Evolutionary conservation across 1,140 invertebrate species (phyloP).

Genomic region (Euwallacea similis): DNA sequence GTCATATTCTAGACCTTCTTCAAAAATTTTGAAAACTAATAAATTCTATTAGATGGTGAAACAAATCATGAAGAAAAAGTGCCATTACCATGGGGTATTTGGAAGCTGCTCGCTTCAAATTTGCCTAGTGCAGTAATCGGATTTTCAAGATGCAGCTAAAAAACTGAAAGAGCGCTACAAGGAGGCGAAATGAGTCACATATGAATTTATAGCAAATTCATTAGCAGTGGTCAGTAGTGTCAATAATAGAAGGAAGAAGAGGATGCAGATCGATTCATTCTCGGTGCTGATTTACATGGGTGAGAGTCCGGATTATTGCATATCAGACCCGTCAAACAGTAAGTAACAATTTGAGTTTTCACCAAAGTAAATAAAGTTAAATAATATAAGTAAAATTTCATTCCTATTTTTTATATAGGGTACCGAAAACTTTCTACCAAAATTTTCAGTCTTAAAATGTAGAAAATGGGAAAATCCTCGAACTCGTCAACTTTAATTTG

Average conservation of each 20-base stretch:
- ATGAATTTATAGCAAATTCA: conserved; percentile 20
- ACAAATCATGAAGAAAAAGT: conserved; percentile 61
- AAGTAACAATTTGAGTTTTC: conserved; percentile 21
- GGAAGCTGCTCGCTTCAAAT: conserved; percentile 58
- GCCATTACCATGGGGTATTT: conserved; percentile 66
- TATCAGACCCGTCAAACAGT: conserved; percentile 56
- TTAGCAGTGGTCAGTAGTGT: conserved; percentile 39
- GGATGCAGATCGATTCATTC: conserved; percentile 48
- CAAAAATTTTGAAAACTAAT: too few species aligned
- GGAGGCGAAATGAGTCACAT: conserved; percentile 47
- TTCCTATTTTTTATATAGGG: too few species aligned
- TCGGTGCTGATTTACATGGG: conserved; percentile 62
- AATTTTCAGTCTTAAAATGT: too few species aligned
- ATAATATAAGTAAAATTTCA: too few species aligned
- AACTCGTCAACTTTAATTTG: too few species aligned
- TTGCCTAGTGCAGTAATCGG: conserved; percentile 61
- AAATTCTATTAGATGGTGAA: conserved; percentile 54
- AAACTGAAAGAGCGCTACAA: conserved; percentile 64
- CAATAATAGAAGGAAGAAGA: conserved; percentile 40
- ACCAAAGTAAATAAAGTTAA: too few species aligned
- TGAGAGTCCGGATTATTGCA: conserved; percentile 66
- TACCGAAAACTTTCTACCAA: too few species aligned
- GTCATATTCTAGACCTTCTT: neutral
- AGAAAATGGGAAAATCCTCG: too few species aligned
- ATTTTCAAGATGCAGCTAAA: conserved; percentile 61